Evolutionary conservation across 2,888 invertebrate species (phyloP), one percentile per base, ranked within the genome.

Genomic region (Exephanes ischioxanthus): DNA sequence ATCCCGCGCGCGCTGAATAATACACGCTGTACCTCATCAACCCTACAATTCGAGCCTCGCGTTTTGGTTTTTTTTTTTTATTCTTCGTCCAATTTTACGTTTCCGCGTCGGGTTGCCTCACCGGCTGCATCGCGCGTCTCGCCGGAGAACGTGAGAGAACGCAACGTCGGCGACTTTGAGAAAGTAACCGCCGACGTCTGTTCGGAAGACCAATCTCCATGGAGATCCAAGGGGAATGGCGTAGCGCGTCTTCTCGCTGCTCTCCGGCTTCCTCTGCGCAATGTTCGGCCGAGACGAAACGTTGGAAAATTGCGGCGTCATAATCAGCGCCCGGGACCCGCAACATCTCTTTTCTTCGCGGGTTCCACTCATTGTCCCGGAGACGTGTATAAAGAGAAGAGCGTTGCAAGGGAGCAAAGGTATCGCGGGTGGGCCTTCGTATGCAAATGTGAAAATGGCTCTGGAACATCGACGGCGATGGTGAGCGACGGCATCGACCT

Each of bases 221-320:
- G 84, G 82, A 89, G 90, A 91, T 90, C 87, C 89, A 86, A 88
- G 88, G 76, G 84, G 87, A 63, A 87, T 77, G 79, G 84, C 83
- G 85, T 78, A 41, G 30, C 16, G 37, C 41, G 58, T 45, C 26
- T 26, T 73, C 30, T 61, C 9, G 55, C 26, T 45, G 58, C 45
- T 11, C 41, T 73, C 26, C 19, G 33, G 61, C 61, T 45, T 45
- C 30, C 61, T 26, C 48, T 63, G 61, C 58, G 26, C 58, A 26
- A 58, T 7, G 26, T 33, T 58, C 63, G 68, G 61, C 67, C n/a
- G 26, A 45, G 45, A 58, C 58, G 58, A 26, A 58, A 11, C 48
- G 53, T 70, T 77, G 84, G 72, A 85, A 67, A 88, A 89, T 89
- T 86, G 81, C 85, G 55, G 63, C 48, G 41, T 70, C 84, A 85